Evolutionary conservation across 2,797 vertebrate species (phyloP).

Genomic region (Euthynnus affinis): DNA sequence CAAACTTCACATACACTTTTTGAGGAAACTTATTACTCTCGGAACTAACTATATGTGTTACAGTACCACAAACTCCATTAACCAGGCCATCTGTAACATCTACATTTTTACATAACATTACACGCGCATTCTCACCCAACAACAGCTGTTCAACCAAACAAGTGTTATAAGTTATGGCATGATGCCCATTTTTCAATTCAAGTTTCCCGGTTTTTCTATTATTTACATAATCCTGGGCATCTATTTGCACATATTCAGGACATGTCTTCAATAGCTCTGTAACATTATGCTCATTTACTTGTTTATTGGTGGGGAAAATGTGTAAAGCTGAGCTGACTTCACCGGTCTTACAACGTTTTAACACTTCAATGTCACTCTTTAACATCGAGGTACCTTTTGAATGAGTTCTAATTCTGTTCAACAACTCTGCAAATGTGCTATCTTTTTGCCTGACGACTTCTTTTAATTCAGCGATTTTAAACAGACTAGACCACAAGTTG

Average conservation of each 20-base stretch:
- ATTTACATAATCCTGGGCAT: not conserved
- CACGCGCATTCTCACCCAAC: not conserved
- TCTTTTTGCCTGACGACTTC: not conserved
- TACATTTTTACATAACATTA: constrained; percentile 4
- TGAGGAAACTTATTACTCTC: not conserved
- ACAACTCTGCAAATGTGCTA: not conserved
- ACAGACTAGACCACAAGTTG: not conserved
- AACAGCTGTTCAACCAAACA: not conserved
- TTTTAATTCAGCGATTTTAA: not conserved
- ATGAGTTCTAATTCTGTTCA: not conserved
- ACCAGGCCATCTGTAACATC: not conserved
- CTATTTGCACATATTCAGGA: not conserved
- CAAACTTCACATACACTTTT: constrained; percentile 13
- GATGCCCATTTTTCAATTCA: not conserved
- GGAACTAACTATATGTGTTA: too few relatives aligned
- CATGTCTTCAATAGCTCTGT: not conserved
- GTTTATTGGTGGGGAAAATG: not conserved
- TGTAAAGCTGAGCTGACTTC: not conserved
- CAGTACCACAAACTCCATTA: too few relatives aligned
- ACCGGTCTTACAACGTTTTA: constrained; percentile 14
- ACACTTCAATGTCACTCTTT: not conserved
- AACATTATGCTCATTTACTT: not conserved
- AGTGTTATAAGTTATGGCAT: not conserved
- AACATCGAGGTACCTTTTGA: not conserved
- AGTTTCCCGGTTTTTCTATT: not conserved